These are phyloP conservation scores for Sphaeramia orbicularis DNA, from an alignment of 2,797 vertebrate genomes.

Conservation along the genomic window DNA sequence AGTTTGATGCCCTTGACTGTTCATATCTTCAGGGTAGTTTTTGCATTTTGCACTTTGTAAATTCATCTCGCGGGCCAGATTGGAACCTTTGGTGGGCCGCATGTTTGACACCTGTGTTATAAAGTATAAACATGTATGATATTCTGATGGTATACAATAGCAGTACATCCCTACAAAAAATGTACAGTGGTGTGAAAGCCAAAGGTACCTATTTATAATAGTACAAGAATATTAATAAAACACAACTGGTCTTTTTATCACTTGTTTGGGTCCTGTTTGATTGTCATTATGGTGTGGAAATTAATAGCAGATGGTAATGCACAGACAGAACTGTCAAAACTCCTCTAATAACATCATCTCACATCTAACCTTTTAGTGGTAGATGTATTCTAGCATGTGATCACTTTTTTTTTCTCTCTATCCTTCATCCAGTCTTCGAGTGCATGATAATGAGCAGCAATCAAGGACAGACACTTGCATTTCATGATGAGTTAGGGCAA, in stretches of 20 bases:
- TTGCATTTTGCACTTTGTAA: too few species aligned
- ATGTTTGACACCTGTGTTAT: too few species aligned
- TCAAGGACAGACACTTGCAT: constrained; percentile 60
- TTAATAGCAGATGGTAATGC: constrained; percentile 28
- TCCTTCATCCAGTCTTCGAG: constrained; percentile 61
- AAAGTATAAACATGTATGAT: too few species aligned
- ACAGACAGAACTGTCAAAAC: constrained; percentile 44
- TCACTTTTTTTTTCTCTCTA: constrained; percentile 33
- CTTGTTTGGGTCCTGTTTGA: constrained; percentile 27
- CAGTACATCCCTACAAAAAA: too few species aligned
- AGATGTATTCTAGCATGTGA: constrained; percentile 43
- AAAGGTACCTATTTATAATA: too few species aligned
- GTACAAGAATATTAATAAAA: too few species aligned
- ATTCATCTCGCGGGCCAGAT: too few species aligned
- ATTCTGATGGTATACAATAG: too few species aligned
- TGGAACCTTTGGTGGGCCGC: too few species aligned
- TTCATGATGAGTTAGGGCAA: constrained; percentile 38
- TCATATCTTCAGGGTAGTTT: too few species aligned
- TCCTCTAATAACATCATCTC: constrained; percentile 54
- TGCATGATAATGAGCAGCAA: constrained; percentile 75
- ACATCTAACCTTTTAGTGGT: constrained; percentile 60
- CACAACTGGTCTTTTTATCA: background rate
- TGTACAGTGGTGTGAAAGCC: too few species aligned
- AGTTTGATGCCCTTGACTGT: too few species aligned
- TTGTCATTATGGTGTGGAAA: constrained; percentile 41